A percentile compares a stretch with the other conserved stretches of the same genome.
These are phyloP conservation scores for Bombus fervidus DNA, from an alignment of 1,140 invertebrate genomes.

Conservation along the genomic window DNA sequence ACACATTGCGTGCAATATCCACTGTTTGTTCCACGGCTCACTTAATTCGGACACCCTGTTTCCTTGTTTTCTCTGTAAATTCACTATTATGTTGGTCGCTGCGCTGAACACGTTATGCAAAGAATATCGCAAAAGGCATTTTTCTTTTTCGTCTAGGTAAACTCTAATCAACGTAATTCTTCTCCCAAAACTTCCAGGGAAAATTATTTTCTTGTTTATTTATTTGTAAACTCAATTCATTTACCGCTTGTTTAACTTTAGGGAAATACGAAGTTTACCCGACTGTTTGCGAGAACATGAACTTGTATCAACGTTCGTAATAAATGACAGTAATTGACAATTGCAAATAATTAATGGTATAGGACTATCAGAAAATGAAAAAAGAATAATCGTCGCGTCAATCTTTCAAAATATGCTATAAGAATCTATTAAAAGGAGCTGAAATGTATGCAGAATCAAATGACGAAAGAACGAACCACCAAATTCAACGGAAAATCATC, in stretches of 20 bases:
- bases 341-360: too few species aligned
- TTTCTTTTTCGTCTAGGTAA: background rate
- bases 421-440: too few species aligned
- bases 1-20: slow-evolving; percentile 78
- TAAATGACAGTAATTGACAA: too few species aligned
- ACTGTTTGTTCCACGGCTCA: slow-evolving; percentile 72
- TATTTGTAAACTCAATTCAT: background rate
- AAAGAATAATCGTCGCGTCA: too few species aligned
- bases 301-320: too few species aligned
- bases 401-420: too few species aligned
- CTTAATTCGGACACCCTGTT: slow-evolving; percentile 68
- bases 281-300: too few species aligned
- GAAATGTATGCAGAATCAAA: too few species aligned
- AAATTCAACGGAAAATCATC: too few species aligned
- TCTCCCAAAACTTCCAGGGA: background rate
- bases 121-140: background rate
- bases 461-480: too few species aligned
- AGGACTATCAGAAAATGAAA: too few species aligned
- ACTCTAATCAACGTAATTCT: background rate
- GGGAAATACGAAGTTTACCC: too few species aligned
- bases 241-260: background rate
- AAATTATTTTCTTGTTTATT: background rate
- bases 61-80: slow-evolving; percentile 73
- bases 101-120: slow-evolving; percentile 18
- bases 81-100: slow-evolving; percentile 56